A percentile compares a stretch with the other conserved stretches of the same genome.
Evolutionary conservation across 2,113 vertebrate species (phyloP).

Genomic region (Geothlypis trichas): DNA sequence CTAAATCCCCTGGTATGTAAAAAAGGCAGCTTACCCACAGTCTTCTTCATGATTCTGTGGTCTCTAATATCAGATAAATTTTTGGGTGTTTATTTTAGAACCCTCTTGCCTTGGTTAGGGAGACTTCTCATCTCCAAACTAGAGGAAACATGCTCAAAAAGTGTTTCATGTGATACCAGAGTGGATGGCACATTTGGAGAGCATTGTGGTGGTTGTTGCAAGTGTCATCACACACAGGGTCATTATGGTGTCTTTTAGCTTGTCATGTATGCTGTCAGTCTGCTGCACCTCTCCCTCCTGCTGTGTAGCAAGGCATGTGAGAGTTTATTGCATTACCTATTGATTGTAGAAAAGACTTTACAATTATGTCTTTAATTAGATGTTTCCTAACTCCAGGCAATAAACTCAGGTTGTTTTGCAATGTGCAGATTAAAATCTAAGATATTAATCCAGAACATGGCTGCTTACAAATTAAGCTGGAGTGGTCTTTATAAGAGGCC

Average conservation of each 20-base stretch:
- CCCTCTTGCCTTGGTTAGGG: neutral
- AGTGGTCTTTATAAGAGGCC: neutral
- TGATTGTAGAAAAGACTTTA: neutral
- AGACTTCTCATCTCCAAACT: neutral
- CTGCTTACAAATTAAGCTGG: neutral
- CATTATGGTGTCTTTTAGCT: neutral
- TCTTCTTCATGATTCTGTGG: neutral
- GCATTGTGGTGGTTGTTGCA: neutral
- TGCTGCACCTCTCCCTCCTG: neutral
- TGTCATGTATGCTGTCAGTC: rapidly evolving
- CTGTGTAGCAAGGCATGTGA: neutral
- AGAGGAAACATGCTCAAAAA: neutral
- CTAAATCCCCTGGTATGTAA: neutral
- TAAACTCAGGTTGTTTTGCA: neutral
- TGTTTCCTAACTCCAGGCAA: neutral
- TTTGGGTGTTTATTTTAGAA: neutral
- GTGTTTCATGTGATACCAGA: neutral
- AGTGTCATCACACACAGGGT: too few relatives aligned
- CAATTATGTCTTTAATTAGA: neutral
- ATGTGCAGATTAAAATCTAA: neutral
- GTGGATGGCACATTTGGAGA: neutral
- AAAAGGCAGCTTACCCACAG: neutral
- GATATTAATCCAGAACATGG: neutral
- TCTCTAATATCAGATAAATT: neutral
- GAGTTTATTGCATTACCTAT: neutral